Conservation (phyloP, 53 echinoderm and acorn worm species). For the Pentamera pediparva region DNA sequence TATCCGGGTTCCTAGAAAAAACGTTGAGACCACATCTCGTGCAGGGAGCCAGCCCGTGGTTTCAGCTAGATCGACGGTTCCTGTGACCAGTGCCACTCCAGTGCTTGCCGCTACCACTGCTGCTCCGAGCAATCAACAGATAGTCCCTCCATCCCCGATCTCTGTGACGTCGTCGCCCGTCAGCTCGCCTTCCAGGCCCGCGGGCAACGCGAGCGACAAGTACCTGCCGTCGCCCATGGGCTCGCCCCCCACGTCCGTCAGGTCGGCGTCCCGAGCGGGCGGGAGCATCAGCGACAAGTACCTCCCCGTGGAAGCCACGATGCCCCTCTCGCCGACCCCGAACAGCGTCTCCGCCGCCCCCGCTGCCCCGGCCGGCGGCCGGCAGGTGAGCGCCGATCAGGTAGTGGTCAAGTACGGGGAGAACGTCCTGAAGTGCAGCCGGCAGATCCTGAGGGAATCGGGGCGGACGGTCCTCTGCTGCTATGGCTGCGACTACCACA, state of each 20-base stretch:
- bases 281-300: slow-evolving; percentile 91
- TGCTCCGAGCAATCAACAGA: background rate
- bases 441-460: slow-evolving; percentile 92
- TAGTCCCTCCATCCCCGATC: background rate
- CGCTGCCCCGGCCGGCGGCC: slow-evolving; percentile 10
- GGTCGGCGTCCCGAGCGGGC: slow-evolving; percentile 36
- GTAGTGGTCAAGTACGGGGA: slow-evolving; percentile 86
- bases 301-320: slow-evolving; percentile 71
- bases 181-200: too few species aligned
- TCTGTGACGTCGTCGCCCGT: background rate
- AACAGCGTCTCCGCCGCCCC: slow-evolving; percentile 29
- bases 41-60: too few species aligned
- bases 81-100: too few species aligned
- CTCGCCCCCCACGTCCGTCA: slow-evolving; percentile 30
- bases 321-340: slow-evolving; percentile 37
- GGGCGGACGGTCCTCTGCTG: slow-evolving; percentile 96
- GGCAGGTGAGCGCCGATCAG: slow-evolving; percentile 50
- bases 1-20: too few species aligned
- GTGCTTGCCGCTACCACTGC: background rate
- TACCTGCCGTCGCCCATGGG: slow-evolving; percentile 24
- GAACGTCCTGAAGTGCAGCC: slow-evolving; percentile 73
- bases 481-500: slow-evolving; percentile 96
- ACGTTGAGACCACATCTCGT: too few species aligned
- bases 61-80: too few species aligned
- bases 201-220: background rate